These are phyloP conservation scores for Armadillidium nasatum DNA, from an alignment of 1,140 invertebrate species.

Conservation along the genomic window DNA sequence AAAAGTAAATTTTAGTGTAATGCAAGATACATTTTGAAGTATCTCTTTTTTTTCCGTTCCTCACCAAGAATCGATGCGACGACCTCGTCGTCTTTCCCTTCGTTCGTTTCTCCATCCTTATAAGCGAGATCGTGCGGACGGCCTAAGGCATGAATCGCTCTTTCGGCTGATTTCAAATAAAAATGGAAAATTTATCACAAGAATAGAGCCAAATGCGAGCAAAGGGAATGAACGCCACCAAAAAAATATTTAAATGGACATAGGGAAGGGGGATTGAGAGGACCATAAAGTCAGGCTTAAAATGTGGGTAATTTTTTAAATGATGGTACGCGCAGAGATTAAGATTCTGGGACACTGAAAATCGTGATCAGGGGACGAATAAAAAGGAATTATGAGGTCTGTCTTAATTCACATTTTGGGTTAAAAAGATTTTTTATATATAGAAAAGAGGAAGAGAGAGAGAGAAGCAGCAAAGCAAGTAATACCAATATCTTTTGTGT, in stretches of 20 bases:
- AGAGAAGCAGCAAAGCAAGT: background rate
- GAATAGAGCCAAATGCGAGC: slow-evolving; percentile 11
- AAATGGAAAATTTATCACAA: slow-evolving; percentile 12
- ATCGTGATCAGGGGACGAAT: slow-evolving; percentile 1
- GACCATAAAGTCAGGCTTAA: slow-evolving; percentile 12
- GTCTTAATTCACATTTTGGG: background rate
- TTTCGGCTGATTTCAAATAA: slow-evolving; percentile 11
- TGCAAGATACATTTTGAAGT: too few relatives aligned
- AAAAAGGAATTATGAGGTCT: slow-evolving; percentile 13
- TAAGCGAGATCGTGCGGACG: background rate
- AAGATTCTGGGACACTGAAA: background rate
- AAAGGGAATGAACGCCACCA: background rate
- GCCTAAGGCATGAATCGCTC: background rate
- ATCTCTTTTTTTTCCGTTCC: too few relatives aligned
- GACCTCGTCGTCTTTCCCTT: background rate
- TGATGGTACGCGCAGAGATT: slow-evolving; percentile 11
- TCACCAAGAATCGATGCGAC: too few relatives aligned
- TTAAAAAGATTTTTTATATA: background rate
- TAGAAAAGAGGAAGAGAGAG: too few relatives aligned
- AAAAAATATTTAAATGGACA: slow-evolving; percentile 11
- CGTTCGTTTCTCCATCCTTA: background rate
- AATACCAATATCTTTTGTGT: slow-evolving; percentile 8
- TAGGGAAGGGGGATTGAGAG: slow-evolving; percentile 1
- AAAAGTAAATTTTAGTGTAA: too few relatives aligned
- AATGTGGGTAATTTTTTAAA: slow-evolving; percentile 14